Conservation (phyloP, 2,113 vertebrate species). For the Elanoides forficatus region DNA sequence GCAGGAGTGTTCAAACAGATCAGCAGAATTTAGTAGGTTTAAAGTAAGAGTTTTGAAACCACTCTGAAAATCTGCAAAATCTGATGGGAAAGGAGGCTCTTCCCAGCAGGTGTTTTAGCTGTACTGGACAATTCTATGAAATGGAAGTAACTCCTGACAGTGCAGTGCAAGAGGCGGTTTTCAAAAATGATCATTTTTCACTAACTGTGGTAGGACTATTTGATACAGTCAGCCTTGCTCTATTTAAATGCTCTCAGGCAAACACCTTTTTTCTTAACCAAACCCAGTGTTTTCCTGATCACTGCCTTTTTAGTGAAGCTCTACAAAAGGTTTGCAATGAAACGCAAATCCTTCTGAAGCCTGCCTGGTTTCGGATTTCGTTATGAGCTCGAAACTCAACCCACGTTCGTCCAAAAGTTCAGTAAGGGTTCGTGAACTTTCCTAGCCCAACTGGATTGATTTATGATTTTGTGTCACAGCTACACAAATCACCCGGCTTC, state of each 20-base stretch:
- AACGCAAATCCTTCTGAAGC: slow-evolving; percentile 41
- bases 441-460: slow-evolving; percentile 45
- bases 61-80: neutral
- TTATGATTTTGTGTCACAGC: slow-evolving; percentile 45
- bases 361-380: neutral
- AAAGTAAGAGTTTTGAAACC: neutral
- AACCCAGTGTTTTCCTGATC: neutral
- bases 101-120: neutral
- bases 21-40: neutral
- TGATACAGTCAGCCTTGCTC: neutral
- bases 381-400: slow-evolving; percentile 44
- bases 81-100: neutral
- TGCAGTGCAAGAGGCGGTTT: neutral
- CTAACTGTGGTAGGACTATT: neutral
- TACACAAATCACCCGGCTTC: neutral
- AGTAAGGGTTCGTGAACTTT: slow-evolving; percentile 59
- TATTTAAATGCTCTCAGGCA: neutral
- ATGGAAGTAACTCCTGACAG: neutral
- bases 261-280: neutral
- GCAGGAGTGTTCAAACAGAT: neutral
- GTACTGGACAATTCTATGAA: neutral
- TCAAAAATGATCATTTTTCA: neutral
- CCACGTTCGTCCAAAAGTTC: slow-evolving; percentile 48
- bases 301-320: neutral
- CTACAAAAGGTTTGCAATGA: neutral